phyloP scores from a whole-genome alignment of 2,113 vertebrate genomes.

The Carassius auratus region DNA sequence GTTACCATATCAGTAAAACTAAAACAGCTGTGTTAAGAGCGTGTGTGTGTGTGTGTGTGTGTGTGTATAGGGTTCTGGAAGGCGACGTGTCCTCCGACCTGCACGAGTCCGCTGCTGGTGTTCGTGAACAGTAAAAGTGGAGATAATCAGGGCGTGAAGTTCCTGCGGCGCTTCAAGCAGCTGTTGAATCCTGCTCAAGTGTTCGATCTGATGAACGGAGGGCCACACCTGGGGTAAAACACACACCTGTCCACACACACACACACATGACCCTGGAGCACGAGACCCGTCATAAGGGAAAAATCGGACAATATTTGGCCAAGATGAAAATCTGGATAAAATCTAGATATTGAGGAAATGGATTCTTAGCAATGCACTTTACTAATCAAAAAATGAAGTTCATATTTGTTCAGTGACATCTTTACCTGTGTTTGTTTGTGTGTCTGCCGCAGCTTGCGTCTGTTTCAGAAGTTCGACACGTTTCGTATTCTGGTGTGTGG shows the following conservation, averaged over 20 bases:
- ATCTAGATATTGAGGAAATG: too few relatives aligned
- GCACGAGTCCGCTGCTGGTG: slow-evolving; percentile 92
- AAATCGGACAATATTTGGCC: too few relatives aligned
- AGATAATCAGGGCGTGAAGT: slow-evolving; percentile 97
- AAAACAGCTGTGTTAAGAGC: too few relatives aligned
- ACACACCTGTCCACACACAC: too few relatives aligned
- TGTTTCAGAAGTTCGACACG: slow-evolving; percentile 98
- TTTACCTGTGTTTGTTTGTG: background rate
- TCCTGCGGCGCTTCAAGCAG: slow-evolving; percentile 94
- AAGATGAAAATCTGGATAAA: too few relatives aligned
- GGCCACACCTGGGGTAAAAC: slow-evolving; percentile 91
- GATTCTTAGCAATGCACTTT: too few relatives aligned
- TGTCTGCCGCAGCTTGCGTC: slow-evolving; percentile 75
- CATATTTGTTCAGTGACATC: background rate
- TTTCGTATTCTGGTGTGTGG: slow-evolving; percentile 97
- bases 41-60: background rate
- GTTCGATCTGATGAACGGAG: slow-evolving; percentile 98
- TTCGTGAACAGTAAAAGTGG: slow-evolving; percentile 98
- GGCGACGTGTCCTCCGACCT: slow-evolving; percentile 92
- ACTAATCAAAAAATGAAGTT: too few relatives aligned
- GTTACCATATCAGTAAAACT: too few relatives aligned
- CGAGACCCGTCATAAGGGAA: too few relatives aligned
- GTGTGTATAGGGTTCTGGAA: slow-evolving; percentile 91
- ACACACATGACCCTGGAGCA: too few relatives aligned
- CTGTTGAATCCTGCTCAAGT: slow-evolving; percentile 97